Percentiles rank a stretch among this genome's conserved stretches.
Conservation (phyloP, 2,113 vertebrate genomes). For the Dendropsophus ebraccatus region DNA sequence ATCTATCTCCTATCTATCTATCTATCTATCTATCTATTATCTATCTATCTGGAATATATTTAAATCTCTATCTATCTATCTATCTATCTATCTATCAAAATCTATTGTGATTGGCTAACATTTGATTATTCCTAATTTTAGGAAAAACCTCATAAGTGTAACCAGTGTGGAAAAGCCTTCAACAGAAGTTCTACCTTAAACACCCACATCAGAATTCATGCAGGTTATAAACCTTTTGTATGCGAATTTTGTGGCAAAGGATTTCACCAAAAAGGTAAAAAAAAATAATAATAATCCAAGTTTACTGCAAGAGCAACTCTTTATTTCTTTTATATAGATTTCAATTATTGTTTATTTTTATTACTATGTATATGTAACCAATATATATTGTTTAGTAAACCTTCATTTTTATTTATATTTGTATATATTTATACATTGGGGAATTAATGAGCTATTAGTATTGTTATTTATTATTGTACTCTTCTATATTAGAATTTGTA, state of each 20-base stretch:
- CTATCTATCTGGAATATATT: not conserved
- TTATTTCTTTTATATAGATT: too few relatives aligned
- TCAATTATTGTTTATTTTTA: not conserved
- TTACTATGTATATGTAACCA: not conserved
- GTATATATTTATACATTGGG: too few relatives aligned
- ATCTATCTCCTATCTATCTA: slow-evolving; percentile 25
- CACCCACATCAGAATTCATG: slow-evolving; percentile 97
- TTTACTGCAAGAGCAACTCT: not conserved
- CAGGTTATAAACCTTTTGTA: slow-evolving; percentile 97
- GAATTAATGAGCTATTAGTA: too few relatives aligned
- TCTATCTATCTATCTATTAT: slow-evolving; percentile 14
- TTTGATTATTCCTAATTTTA: slow-evolving; percentile 57
- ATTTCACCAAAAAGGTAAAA: slow-evolving; percentile 97
- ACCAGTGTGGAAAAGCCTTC: slow-evolving; percentile 98
- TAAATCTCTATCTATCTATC: slow-evolving; percentile 12
- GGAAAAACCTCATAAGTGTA: slow-evolving; percentile 98
- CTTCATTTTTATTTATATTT: not conserved
- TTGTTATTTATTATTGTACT: too few relatives aligned
- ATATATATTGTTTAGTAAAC: not conserved
- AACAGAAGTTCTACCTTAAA: slow-evolving; percentile 98
- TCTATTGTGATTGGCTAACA: not conserved
- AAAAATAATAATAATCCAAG: too few relatives aligned
- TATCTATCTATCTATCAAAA: not conserved
- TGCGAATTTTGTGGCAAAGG: slow-evolving; percentile 99
- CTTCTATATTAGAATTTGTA: too few relatives aligned